Evolutionary conservation across 2,888 invertebrate genomes (phyloP).

Genomic region (Apamea epomidion): DNA sequence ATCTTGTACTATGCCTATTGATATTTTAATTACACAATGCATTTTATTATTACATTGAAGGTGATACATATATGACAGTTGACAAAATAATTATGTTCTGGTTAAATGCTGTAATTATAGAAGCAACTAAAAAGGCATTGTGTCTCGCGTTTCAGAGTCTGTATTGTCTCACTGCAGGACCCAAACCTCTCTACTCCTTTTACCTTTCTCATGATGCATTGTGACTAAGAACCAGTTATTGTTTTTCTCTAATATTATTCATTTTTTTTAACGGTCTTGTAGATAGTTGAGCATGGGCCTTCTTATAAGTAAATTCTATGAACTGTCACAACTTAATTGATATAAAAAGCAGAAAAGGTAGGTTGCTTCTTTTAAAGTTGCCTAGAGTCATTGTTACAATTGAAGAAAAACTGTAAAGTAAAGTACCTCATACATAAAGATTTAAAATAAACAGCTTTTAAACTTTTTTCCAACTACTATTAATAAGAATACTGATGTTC

Average conservation of each 20-base stretch:
- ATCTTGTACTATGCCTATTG: constrained; percentile 40
- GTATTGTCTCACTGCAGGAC: not conserved
- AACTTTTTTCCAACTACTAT: not conserved
- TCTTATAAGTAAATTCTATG: not conserved
- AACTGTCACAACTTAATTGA: not conserved
- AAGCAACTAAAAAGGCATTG: not conserved
- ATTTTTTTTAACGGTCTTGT: not conserved
- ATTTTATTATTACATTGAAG: constrained; percentile 15
- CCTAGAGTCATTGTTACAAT: not conserved
- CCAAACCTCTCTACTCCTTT: not conserved
- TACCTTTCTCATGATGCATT: too few species aligned
- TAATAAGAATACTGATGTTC: too few species aligned
- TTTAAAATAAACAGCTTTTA: constrained; percentile 1
- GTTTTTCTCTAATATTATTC: not conserved
- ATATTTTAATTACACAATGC: constrained; percentile 38
- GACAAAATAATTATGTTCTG: not conserved
- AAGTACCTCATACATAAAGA: not conserved
- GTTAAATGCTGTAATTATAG: not conserved
- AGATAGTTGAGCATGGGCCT: not conserved
- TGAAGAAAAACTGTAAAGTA: not conserved
- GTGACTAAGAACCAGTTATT: not conserved
- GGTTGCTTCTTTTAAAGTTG: not conserved
- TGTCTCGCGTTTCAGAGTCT: not conserved
- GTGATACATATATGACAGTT: constrained; percentile 8
- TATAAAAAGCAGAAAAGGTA: not conserved